Evolutionary conservation across 2,888 invertebrate species (phyloP), one percentile per base, ranked within the genome.

Genomic region (Teleogryllus oceanicus): DNA sequence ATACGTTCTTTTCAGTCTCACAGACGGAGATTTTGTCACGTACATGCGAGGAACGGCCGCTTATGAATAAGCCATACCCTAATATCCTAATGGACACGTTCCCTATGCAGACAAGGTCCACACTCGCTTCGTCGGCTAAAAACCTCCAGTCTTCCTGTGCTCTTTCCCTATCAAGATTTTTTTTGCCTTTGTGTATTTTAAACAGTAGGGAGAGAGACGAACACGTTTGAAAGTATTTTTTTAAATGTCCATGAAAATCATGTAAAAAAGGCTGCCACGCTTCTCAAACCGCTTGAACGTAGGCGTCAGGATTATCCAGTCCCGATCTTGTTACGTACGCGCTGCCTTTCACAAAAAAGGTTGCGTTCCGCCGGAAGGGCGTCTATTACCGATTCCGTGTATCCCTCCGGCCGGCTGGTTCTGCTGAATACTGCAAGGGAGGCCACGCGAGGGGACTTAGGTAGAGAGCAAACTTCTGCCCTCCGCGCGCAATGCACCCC

Each of bases 61-160:
- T 76, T 78, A 80, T 81, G 80, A 81, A 81, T 81, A 81, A 80
- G 78, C 77, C 80, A 81, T 80, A 78, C 78, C 77, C 80, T 81
- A 80, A 81, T 81, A 80, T 81, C 80, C 81, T 81, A 81, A 81
- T 81, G 81, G 81, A 81, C 62, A 62, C 16, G 62, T 62, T 62
- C 8, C 1, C 16, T 62, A 62, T 51, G 78, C 78, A 62, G 62
- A 62, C 62, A 62, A n/a, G 62, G 62, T 62, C 62, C 62, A 62
- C 62, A 62, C 16, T 62, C n/a, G 62, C 62, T 62, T 13, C 62
- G n/a, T 62, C 62, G 62, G 13, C 62, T 13, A 62, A 62, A 62
- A 62, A 62, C 13, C 62, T n/a, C 8, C 62, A 13, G 16, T 13
- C 13, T 18, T 18, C 62, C 11, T 0, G 1, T 62, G 13, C 62